phyloP scores from a whole-genome alignment of 2,797 vertebrate genomes.

The Trachops cirrhosus region DNA sequence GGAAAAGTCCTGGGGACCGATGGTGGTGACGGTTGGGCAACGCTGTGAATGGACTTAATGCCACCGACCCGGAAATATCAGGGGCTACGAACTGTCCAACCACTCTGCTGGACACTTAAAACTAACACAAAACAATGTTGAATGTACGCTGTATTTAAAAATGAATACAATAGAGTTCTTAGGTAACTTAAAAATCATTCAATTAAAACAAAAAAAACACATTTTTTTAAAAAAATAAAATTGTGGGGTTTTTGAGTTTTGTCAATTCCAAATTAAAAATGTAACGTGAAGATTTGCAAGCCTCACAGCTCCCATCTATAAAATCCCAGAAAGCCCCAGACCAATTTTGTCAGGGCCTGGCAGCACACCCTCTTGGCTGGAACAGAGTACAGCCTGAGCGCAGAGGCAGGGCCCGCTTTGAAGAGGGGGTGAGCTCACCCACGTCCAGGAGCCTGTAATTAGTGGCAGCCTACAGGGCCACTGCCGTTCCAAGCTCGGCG shows the following conservation, averaged over 20 bases:
- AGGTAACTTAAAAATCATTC: neutral
- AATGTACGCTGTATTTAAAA: neutral
- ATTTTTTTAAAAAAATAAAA: neutral
- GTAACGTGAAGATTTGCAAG: neutral
- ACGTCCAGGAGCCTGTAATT: fast-evolving
- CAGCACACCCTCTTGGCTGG: neutral
- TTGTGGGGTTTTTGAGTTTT: neutral
- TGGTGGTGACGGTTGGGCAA: fast-evolving
- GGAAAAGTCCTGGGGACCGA: neutral
- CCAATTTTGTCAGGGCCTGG: neutral
- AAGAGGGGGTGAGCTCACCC: neutral
- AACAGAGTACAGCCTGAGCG: fast-evolving
- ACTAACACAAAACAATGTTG: neutral
- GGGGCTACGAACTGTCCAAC: neutral
- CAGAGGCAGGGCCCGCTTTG: neutral
- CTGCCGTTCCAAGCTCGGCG: neutral
- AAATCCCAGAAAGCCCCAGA: neutral
- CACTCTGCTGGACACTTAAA: neutral
- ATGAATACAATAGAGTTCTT: neutral
- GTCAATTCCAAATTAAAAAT: neutral
- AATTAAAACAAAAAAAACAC: neutral
- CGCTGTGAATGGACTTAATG: neutral
- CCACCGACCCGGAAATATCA: neutral
- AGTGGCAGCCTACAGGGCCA: fast-evolving
- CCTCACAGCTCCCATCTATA: neutral